Evolutionary conservation across 2,113 vertebrate genomes (phyloP), one percentile per base, ranked within the genome.

Genomic region (Conger conger): DNA sequence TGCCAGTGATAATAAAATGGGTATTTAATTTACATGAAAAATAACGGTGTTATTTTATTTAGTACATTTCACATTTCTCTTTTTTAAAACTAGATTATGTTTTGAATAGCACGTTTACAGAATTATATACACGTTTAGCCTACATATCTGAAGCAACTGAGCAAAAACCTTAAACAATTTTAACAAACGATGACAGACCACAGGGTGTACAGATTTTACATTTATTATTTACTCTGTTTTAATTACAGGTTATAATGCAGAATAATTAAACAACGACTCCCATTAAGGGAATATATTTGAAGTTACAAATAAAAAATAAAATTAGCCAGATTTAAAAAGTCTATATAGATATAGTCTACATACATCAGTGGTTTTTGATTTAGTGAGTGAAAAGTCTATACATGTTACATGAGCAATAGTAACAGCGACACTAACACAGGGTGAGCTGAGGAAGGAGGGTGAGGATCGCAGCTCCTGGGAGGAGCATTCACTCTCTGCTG

Each of bases 231-330:
- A 68, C 79, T 76, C 89, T 87, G 35, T 95, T 96, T 95, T 95
- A 96, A 95, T 97, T 96, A 97, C 95, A 97, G 92, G 93, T 93
- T 95, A 93, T 90, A 95, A 92, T 95, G 45, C 95, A 95, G 96
- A 93, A 94, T 95, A 94, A 92, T 96, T 92, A 95, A 96, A 96
- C 92, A 93, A 88, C 92, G 91, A 92, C 90, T 93, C 94, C 93
- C 93, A 92, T 94, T 93, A 94, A 94, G 92, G 94, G 91, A 91
- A 90, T 85, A 88, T 90, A 87, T 91, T 91, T 92, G 89, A 91
- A 83, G 86, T 93, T 92, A 93, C 92, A 94, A 92, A 91, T 94
- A 95, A 95, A 94, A 93, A 94, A 94, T 93, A 93, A 93, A 94
- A 90, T 93, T 91, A 95, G 93, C 88, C 89, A 89, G 90, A 90